phyloP scores from a whole-genome alignment of 2,113 vertebrate species.

The Archocentrus centrarchus region DNA sequence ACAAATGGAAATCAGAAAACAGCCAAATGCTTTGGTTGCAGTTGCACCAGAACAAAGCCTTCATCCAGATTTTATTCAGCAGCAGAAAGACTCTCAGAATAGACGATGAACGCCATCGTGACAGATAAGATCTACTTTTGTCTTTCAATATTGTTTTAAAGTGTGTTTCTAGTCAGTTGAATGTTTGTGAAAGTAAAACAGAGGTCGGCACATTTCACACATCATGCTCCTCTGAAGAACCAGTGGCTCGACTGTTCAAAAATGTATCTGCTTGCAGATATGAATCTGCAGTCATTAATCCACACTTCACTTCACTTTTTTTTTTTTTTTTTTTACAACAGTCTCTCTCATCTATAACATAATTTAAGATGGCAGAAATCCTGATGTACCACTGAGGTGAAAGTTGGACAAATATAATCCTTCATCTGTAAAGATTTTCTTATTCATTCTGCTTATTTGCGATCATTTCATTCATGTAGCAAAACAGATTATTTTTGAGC shows the following conservation, averaged over 20 bases:
- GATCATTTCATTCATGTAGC: not conserved
- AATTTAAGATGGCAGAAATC: not conserved
- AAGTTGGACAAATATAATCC: not conserved
- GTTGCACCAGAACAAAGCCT: not conserved
- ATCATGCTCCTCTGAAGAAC: not conserved
- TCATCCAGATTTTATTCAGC: not conserved
- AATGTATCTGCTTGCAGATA: not conserved
- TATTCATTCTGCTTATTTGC: not conserved
- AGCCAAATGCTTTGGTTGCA: not conserved
- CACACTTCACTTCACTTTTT: not conserved
- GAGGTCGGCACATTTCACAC: not conserved
- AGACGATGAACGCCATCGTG: not conserved
- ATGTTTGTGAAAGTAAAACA: not conserved
- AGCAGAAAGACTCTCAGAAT: not conserved
- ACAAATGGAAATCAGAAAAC: constrained; percentile 39
- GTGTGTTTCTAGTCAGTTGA: not conserved
- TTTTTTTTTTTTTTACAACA: not conserved
- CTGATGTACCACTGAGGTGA: not conserved
- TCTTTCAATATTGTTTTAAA: not conserved
- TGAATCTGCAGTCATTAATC: not conserved
- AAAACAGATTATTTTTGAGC: not conserved
- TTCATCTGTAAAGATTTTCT: not conserved
- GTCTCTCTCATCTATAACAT: not conserved
- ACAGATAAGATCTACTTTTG: not conserved
- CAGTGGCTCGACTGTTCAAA: not conserved